A percentile compares a stretch with the other conserved stretches of the same genome.
These are phyloP conservation scores for Scyliorhinus canicula DNA, from an alignment of 2,797 vertebrate species.

Conservation along the genomic window DNA sequence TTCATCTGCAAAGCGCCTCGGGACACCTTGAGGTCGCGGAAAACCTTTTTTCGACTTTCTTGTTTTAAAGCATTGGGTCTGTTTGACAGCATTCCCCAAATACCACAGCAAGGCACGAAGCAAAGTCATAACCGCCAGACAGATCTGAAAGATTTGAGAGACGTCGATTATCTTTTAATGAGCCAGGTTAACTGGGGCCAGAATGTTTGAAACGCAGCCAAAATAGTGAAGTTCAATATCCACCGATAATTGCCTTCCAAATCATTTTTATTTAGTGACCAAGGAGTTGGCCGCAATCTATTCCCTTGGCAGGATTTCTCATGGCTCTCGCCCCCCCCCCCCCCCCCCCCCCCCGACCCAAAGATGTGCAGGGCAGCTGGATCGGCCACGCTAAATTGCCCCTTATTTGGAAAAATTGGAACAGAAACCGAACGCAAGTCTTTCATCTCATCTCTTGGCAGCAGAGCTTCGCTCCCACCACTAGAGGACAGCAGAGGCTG, in stretches of 20 bases:
- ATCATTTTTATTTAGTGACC: neutral
- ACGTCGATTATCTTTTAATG: neutral
- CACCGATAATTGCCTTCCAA: neutral
- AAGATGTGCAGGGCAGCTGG: too few relatives aligned
- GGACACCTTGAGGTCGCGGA: neutral
- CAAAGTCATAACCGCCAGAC: neutral
- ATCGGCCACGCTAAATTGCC: too few relatives aligned
- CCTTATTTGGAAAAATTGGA: too few relatives aligned
- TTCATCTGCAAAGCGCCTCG: neutral
- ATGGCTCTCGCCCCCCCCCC: too few relatives aligned
- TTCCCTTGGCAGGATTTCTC: neutral
- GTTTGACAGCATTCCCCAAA: neutral
- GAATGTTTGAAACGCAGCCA: neutral
- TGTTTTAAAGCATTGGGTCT: neutral
- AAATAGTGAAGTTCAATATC: conserved; percentile 2
- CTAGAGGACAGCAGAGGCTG: neutral
- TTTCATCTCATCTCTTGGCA: neutral
- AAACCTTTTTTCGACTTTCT: neutral
- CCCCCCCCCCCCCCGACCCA: too few relatives aligned
- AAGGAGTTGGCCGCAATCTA: neutral
- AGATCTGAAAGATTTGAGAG: neutral
- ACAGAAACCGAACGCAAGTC: neutral
- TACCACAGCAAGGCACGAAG: neutral
- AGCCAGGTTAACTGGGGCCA: neutral
- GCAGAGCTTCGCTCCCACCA: neutral